A percentile compares a stretch with the other conserved stretches of the same genome.
Evolutionary conservation across 2,797 vertebrate species (phyloP).

Genomic region (Syngnathus rostellatus): DNA sequence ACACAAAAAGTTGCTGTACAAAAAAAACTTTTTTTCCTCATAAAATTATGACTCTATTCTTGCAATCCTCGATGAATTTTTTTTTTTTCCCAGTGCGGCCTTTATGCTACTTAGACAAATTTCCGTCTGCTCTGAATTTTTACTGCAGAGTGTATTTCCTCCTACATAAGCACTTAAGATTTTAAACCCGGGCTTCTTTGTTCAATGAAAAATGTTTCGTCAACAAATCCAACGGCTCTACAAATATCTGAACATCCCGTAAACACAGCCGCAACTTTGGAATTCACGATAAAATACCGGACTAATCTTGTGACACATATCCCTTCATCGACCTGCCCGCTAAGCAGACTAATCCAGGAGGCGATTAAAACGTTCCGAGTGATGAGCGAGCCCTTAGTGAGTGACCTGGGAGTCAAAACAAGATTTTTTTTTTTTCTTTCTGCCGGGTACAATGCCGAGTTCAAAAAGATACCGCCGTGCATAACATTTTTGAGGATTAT

Average conservation of each 20-base stretch:
- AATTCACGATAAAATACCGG: background rate
- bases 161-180: background rate
- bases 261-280: background rate
- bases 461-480: slow-evolving; percentile 36
- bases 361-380: slow-evolving; percentile 49
- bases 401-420: slow-evolving; percentile 45
- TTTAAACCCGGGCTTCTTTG: too few relatives aligned
- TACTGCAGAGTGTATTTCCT: background rate
- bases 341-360: slow-evolving; percentile 42
- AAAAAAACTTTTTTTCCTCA: background rate
- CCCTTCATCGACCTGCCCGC: slow-evolving; percentile 33
- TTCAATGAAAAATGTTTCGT: too few relatives aligned
- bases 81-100: background rate
- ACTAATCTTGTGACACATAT: slow-evolving; percentile 13
- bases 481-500: background rate
- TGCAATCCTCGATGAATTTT: background rate
- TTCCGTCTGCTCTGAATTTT: background rate
- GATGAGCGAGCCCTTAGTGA: slow-evolving; percentile 64
- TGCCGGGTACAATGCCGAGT: slow-evolving; percentile 34
- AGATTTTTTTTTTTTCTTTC: slow-evolving; percentile 16
- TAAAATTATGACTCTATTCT: background rate
- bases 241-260: background rate
- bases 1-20: background rate
- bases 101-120: background rate
- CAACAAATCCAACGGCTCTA: background rate